A percentile compares a stretch with the other conserved stretches of the same genome.
These are phyloP conservation scores for Orbicella faveolata DNA, from an alignment of 64 coral and sea anemone genomes.

Conservation along the genomic window DNA sequence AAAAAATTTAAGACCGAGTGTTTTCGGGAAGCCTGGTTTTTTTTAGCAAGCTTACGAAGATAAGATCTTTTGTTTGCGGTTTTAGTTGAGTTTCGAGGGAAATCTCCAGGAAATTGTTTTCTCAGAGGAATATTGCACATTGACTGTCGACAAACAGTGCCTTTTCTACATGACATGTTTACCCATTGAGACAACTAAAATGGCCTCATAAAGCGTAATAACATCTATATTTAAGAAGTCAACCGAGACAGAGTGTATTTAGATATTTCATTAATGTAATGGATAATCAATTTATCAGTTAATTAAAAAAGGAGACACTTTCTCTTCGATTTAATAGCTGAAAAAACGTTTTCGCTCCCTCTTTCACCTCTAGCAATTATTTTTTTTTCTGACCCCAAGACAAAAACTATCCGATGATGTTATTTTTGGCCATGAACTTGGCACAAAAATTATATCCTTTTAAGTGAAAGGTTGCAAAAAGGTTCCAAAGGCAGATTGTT, in stretches of 20 bases:
- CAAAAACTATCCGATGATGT: background rate
- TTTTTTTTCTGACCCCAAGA: background rate
- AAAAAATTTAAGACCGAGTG: background rate
- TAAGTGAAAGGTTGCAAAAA: background rate
- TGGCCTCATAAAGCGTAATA: background rate
- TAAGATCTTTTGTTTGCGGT: background rate
- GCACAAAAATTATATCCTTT: constrained; percentile 11
- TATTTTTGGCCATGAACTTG: background rate
- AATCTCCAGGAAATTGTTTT: background rate
- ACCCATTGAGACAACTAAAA: background rate
- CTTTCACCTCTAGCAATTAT: background rate
- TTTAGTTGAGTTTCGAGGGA: background rate
- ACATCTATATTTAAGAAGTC: constrained; percentile 1
- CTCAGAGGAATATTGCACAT: background rate
- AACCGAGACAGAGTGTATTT: constrained; percentile 23
- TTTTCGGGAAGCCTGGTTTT: background rate
- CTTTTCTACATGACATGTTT: constrained; percentile 4
- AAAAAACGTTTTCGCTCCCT: background rate
- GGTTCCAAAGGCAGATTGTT: constrained; percentile 9
- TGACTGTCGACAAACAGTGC: background rate
- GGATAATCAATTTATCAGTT: constrained; percentile 20
- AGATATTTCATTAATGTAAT: constrained; percentile 41
- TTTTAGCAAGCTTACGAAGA: background rate
- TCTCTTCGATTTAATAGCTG: background rate
- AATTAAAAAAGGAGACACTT: constrained; percentile 28